These are phyloP conservation scores for Pangasius mekongensis DNA, from an alignment of 2,797 vertebrate species.

Conservation along the genomic window DNA sequence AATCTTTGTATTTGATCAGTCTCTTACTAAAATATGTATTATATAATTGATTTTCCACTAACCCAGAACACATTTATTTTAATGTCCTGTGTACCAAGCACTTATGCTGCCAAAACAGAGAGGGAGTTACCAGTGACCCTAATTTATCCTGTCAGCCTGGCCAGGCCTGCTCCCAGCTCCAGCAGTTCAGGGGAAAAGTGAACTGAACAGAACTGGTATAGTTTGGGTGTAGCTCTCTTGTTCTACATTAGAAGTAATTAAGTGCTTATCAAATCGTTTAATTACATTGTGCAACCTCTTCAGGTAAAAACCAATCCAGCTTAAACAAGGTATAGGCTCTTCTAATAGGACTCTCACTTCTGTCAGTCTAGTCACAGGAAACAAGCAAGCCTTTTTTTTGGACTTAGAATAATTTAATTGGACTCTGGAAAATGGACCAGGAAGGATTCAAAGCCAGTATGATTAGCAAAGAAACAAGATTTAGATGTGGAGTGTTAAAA, in stretches of 20 bases:
- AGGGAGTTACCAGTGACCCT: neutral
- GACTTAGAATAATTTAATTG: neutral
- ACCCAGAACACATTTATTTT: neutral
- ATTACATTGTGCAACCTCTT: neutral
- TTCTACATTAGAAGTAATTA: neutral
- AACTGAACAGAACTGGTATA: neutral
- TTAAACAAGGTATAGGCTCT: neutral
- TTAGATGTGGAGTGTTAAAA: constrained; percentile 32
- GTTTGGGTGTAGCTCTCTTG: neutral
- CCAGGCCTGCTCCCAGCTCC: neutral
- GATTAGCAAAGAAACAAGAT: constrained; percentile 10
- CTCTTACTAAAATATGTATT: neutral
- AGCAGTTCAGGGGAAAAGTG: neutral
- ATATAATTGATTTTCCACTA: neutral
- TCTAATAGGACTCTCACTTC: neutral
- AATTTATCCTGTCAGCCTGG: neutral
- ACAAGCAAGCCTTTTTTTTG: neutral
- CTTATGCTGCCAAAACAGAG: neutral
- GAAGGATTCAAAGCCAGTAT: constrained; percentile 9
- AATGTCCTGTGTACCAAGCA: constrained; percentile 8
- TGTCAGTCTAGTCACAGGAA: constrained; percentile 13
- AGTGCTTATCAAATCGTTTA: neutral
- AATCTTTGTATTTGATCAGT: neutral
- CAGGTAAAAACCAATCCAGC: neutral
- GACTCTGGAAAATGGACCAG: neutral